phyloP scores from a whole-genome alignment of 2,888 invertebrate genomes.

The Drosophila nigricruria region DNA sequence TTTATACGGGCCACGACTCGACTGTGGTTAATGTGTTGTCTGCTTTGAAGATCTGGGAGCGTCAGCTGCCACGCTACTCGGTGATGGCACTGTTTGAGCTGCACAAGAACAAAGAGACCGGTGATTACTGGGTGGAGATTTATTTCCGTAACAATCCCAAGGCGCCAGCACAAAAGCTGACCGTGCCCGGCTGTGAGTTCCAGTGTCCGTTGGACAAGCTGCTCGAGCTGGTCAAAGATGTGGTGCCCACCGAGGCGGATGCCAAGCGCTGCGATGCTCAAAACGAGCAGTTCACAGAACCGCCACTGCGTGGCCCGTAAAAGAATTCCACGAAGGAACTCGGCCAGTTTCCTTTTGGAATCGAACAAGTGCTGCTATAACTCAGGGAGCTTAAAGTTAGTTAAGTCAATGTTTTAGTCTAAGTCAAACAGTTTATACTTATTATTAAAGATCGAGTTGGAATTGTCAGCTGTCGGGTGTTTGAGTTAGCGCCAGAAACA shows the following conservation, averaged over 20 bases:
- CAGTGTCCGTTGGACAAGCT: constrained; percentile 88
- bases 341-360: constrained; percentile 2
- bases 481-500: constrained; percentile 35
- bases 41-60: constrained; percentile 89
- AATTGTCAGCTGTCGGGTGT: constrained; percentile 33
- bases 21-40: constrained; percentile 89
- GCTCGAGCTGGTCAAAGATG: constrained; percentile 86
- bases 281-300: constrained; percentile 86
- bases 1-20: constrained; percentile 91
- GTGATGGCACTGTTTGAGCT: constrained; percentile 89
- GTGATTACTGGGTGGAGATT: constrained; percentile 85
- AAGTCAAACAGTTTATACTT: constrained; percentile 15
- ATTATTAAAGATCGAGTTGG: constrained; percentile 46
- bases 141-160: constrained; percentile 86
- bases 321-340: background rate
- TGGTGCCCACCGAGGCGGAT: constrained; percentile 86
- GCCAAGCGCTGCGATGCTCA: constrained; percentile 87
- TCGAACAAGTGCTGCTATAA: constrained; percentile 41
- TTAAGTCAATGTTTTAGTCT: constrained; percentile 28
- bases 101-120: constrained; percentile 86
- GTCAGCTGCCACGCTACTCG: constrained; percentile 88
- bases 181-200: constrained; percentile 88
- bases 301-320: constrained; percentile 85
- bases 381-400: constrained; percentile 49
- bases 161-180: constrained; percentile 86